Evolutionary conservation across 1,140 invertebrate genomes (phyloP).

Genomic region (Chlorops oryzae): DNA sequence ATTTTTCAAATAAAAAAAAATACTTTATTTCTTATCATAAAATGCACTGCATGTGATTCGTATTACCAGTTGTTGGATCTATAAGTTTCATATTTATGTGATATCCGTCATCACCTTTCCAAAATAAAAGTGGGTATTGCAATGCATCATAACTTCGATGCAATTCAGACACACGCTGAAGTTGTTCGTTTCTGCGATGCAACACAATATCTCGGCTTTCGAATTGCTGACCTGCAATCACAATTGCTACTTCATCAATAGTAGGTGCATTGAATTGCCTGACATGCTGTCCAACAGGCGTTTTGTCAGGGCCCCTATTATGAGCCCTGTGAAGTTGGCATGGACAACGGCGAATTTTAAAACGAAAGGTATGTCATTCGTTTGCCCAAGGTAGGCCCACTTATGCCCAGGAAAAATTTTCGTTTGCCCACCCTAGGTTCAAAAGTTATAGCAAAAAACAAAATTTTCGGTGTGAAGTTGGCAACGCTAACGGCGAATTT

Average conservation of each 20-base stretch:
- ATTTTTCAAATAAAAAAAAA: background rate
- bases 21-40: background rate
- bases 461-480: too few species aligned
- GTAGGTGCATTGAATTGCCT: slow-evolving; percentile 47
- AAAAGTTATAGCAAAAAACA: too few species aligned
- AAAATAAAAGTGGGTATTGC: slow-evolving; percentile 50
- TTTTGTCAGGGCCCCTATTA: slow-evolving; percentile 42
- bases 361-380: too few species aligned
- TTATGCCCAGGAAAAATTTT: too few species aligned
- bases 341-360: too few species aligned
- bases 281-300: slow-evolving; percentile 43
- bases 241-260: slow-evolving; percentile 43
- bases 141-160: slow-evolving; percentile 46
- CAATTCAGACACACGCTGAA: slow-evolving; percentile 34
- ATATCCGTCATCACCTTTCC: slow-evolving; percentile 47
- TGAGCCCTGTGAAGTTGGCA: too few species aligned
- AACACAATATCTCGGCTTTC: slow-evolving; percentile 20
- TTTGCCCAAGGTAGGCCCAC: too few species aligned
- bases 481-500: too few species aligned
- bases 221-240: slow-evolving; percentile 36
- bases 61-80: slow-evolving; percentile 8
- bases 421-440: too few species aligned
- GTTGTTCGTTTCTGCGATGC: slow-evolving; percentile 11
- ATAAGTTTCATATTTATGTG: slow-evolving; percentile 21
- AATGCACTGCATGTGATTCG: background rate